Evolutionary conservation across 2,888 invertebrate species (phyloP).

Genomic region (Diaperis boleti): DNA sequence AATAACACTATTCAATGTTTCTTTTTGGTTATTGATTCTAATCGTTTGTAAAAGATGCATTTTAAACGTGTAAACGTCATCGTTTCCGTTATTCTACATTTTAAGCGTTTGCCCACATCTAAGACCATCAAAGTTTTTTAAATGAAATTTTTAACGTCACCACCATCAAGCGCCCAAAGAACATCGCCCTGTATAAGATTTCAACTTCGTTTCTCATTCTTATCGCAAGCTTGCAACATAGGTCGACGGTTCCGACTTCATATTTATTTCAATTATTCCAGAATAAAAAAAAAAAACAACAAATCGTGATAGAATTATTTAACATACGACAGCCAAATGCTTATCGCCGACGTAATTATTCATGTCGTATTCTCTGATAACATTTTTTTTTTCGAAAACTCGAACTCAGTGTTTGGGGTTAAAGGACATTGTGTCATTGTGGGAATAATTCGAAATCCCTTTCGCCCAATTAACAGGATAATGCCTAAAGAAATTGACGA

Average conservation of each 20-base stretch:
- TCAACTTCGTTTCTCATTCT: conserved; percentile 27
- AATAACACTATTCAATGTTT: background rate
- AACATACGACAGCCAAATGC: conserved; percentile 4
- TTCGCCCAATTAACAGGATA: too few species aligned
- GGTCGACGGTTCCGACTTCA: conserved; percentile 21
- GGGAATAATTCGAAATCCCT: too few species aligned
- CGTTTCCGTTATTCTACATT: background rate
- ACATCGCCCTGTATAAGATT: conserved; percentile 26
- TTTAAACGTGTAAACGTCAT: background rate
- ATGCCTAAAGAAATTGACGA: too few species aligned
- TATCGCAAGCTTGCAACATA: conserved; percentile 12
- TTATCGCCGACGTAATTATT: conserved; percentile 22
- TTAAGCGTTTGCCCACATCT: conserved; percentile 14
- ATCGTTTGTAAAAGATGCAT: too few species aligned
- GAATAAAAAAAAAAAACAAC: conserved; percentile 3
- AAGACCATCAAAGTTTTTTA: conserved; percentile 28
- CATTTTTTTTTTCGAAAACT: conserved; percentile 5
- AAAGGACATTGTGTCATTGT: too few species aligned
- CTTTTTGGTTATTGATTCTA: too few species aligned
- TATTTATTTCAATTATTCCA: conserved; percentile 19
- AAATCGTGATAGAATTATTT: conserved; percentile 17
- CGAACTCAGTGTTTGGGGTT: too few species aligned
- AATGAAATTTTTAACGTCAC: conserved; percentile 33
- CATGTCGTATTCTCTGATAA: conserved; percentile 10
- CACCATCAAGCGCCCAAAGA: conserved; percentile 24